Percentiles rank a stretch among this genome's conserved stretches.
Evolutionary conservation across 2,797 vertebrate species (phyloP).

Genomic region (Botia kubotai): DNA sequence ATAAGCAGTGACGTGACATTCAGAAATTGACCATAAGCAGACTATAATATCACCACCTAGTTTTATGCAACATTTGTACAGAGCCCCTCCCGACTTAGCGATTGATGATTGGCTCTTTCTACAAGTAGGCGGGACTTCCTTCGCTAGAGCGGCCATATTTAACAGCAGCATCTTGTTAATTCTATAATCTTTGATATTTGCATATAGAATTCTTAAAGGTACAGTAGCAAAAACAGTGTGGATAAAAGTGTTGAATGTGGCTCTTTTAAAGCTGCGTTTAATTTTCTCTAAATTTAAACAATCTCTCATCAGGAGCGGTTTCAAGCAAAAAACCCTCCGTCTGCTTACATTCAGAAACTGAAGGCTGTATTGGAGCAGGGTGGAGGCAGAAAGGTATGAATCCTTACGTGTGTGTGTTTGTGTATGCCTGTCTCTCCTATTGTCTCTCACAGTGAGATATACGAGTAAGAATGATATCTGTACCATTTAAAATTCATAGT

Average conservation of each 20-base stretch:
- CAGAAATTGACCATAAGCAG: no score
- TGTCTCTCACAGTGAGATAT: no score
- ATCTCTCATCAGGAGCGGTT: slow-evolving; percentile 84
- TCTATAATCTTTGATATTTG: not conserved
- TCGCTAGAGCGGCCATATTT: no score
- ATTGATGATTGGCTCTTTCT: no score
- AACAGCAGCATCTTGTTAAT: no score
- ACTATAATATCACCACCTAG: no score
- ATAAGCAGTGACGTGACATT: no score
- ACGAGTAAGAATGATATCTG: not conserved
- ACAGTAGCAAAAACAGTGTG: not conserved
- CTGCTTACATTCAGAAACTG: slow-evolving; percentile 91
- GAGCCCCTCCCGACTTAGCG: no score
- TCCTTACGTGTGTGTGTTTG: slow-evolving; percentile 1
- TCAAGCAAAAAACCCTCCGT: slow-evolving; percentile 93
- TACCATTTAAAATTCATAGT: slow-evolving; percentile 69
- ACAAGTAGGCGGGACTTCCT: no score
- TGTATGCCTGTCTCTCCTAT: not conserved
- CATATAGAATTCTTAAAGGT: not conserved
- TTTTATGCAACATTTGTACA: no score
- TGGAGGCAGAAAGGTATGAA: slow-evolving; percentile 85
- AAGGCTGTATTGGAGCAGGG: slow-evolving; percentile 87
- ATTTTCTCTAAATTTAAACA: not conserved
- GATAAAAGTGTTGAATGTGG: not conserved
- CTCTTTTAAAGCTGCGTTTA: not conserved